Evolutionary conservation across 1,140 invertebrate genomes (phyloP).

Genomic region (Homarus americanus): DNA sequence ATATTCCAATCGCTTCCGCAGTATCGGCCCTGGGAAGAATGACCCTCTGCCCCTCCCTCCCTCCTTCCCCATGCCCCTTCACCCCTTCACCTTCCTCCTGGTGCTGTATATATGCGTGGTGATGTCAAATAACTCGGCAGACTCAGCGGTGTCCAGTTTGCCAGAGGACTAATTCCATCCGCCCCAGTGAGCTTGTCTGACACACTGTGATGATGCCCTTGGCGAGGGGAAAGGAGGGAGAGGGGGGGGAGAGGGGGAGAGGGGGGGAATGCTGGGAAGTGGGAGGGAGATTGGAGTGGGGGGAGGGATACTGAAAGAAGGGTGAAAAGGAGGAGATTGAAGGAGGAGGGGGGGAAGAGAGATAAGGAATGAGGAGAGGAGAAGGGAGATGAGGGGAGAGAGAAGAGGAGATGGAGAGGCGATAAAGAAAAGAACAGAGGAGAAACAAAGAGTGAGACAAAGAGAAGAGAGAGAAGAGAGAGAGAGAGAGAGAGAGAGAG

Average conservation of each 20-base stretch:
- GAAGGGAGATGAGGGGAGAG: not conserved
- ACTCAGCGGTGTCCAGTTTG: too few species aligned
- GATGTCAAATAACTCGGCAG: too few species aligned
- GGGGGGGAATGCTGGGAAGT: not conserved
- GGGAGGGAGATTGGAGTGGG: not conserved
- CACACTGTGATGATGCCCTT: not conserved
- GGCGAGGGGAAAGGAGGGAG: not conserved
- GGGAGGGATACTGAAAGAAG: not conserved
- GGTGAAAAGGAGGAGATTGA: not conserved
- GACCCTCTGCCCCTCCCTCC: too few species aligned
- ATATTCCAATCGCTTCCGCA: too few species aligned
- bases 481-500: not conserved
- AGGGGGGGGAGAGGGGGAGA: not conserved
- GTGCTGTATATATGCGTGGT: too few species aligned
- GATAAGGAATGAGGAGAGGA: not conserved
- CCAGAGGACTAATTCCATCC: too few species aligned
- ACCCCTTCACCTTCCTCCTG: too few species aligned
- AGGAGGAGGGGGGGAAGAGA: not conserved
- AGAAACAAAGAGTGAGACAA: too few species aligned
- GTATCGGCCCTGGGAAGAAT: too few species aligned
- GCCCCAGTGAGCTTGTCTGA: too few species aligned
- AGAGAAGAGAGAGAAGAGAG: not conserved
- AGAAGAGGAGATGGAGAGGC: not conserved
- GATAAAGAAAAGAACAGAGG: not conserved
- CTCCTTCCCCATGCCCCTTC: too few species aligned